Conservation (phyloP, 2,797 vertebrate genomes). For the Lagodon rhomboides region DNA sequence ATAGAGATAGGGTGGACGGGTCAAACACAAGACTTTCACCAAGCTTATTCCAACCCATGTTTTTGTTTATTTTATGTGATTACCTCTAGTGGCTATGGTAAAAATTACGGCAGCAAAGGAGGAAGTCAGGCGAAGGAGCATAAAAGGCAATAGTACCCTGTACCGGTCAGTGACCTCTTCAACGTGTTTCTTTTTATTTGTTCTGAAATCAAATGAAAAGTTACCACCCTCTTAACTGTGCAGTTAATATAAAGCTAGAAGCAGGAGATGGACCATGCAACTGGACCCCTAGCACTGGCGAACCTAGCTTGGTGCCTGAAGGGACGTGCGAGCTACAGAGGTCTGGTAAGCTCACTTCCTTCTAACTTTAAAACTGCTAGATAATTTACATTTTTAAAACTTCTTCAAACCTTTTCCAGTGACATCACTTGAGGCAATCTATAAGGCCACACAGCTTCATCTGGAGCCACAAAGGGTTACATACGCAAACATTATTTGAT, state of each 20-base stretch:
- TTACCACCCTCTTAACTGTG: neutral
- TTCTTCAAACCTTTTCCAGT: neutral
- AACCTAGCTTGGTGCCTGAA: neutral
- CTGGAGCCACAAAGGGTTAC: neutral
- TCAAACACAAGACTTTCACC: no score
- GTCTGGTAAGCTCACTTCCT: neutral
- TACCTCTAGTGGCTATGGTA: no score
- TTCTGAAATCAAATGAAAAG: neutral
- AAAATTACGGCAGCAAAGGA: no score
- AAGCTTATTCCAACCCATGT: no score
- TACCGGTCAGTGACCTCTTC: no score
- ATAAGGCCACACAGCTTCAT: neutral
- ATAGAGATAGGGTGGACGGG: no score
- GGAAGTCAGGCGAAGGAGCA: no score
- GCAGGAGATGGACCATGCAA: neutral
- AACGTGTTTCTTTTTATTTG: no score
- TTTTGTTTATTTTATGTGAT: no score
- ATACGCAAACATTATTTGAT: neutral
- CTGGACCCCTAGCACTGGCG: neutral
- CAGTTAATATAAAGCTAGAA: constrained; percentile 4
- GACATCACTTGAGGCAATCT: constrained; percentile 4
- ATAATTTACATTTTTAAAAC: neutral
- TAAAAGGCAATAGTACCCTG: no score
- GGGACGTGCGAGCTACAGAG: neutral
- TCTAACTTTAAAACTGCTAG: no score